Percentiles rank a stretch among this genome's conserved stretches.
Evolutionary conservation across 2,797 vertebrate genomes (phyloP).

Genomic region (Eutrigla gurnardus): DNA sequence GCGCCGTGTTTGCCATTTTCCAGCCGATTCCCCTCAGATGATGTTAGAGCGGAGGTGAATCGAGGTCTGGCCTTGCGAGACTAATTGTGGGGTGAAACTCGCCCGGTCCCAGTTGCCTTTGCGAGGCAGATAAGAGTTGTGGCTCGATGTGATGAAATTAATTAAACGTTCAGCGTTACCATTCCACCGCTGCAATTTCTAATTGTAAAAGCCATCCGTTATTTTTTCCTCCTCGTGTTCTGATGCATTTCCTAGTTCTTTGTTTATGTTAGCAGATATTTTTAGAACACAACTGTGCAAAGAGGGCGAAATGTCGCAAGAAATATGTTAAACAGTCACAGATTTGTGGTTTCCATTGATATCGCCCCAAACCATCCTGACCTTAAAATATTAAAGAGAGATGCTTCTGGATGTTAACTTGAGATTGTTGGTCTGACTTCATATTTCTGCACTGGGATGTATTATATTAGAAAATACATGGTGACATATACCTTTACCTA

Average conservation of each 20-base stretch:
- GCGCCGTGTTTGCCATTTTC: conserved; percentile 21
- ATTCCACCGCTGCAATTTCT: background rate
- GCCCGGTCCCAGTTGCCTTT: conserved; percentile 11
- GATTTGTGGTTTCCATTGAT: background rate
- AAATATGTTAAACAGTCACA: background rate
- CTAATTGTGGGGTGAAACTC: conserved; percentile 40
- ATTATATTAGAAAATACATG: background rate
- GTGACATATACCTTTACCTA: background rate
- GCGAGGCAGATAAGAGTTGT: conserved; percentile 21
- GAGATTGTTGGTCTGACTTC: conserved; percentile 17
- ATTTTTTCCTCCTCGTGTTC: background rate
- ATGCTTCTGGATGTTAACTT: too few species aligned
- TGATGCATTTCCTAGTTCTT: conserved; percentile 16
- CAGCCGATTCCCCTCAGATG: conserved; percentile 31
- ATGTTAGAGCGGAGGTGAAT: conserved; percentile 37
- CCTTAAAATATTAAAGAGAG: conserved; percentile 1
- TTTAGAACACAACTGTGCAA: conserved; percentile 10
- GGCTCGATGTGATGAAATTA: conserved; percentile 29
- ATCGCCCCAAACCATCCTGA: background rate
- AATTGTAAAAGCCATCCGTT: background rate
- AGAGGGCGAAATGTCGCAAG: background rate
- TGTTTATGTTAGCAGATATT: conserved; percentile 12
- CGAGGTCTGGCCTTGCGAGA: conserved; percentile 40
- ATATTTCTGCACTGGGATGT: conserved; percentile 9
- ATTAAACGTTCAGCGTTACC: conserved; percentile 16